Evolutionary conservation across 2,888 invertebrate species (phyloP).

Genomic region (Drosophila paucipuncta): DNA sequence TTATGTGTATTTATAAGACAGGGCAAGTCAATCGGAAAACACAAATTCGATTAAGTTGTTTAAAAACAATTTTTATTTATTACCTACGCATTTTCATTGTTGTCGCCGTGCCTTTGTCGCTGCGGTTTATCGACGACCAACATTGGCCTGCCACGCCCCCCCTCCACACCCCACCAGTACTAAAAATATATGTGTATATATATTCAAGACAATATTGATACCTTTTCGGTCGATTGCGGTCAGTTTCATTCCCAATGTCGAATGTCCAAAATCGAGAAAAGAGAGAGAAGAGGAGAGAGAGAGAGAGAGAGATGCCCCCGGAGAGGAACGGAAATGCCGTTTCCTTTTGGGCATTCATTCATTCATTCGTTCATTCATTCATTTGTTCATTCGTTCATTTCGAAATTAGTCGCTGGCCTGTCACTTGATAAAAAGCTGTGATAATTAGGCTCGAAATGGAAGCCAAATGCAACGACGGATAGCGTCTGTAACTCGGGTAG

Average conservation of each 20-base stretch:
- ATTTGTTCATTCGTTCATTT: conserved; percentile 24
- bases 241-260: conserved; percentile 21
- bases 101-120: conserved; percentile 55
- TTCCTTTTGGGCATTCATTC: conserved; percentile 28
- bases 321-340: conserved; percentile 51
- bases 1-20: conserved; percentile 13
- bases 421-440: conserved; percentile 73
- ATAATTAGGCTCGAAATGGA: conserved; percentile 66
- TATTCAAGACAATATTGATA: conserved; percentile 9
- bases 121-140: conserved; percentile 50
- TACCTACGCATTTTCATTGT: conserved; percentile 63
- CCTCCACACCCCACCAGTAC: neutral
- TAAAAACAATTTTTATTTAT: conserved; percentile 79
- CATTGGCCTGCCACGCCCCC: conserved; percentile 37
- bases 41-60: conserved; percentile 80
- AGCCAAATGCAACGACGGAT: conserved; percentile 28
- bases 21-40: conserved; percentile 71
- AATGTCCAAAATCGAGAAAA: conserved; percentile 4
- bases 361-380: neutral
- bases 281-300: neutral
- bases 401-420: conserved; percentile 63
- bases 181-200: neutral
- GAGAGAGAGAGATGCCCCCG: neutral
- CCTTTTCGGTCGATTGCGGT: conserved; percentile 14
- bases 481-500: conserved; percentile 44